Evolutionary conservation across 2,888 invertebrate species (phyloP), one percentile per base, ranked within the genome.

Genomic region (Hedya salicella): DNA sequence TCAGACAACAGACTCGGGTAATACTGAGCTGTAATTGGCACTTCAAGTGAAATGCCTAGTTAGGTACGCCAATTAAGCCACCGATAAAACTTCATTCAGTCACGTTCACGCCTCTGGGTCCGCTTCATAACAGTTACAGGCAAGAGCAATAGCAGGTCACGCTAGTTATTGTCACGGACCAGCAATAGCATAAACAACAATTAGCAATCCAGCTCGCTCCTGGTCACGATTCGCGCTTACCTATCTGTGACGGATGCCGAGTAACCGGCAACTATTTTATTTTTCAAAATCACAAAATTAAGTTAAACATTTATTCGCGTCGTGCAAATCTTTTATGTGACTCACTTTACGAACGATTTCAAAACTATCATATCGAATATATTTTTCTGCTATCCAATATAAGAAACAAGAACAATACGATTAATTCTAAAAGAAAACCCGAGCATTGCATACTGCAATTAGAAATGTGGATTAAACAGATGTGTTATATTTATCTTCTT

Each of bases 131-230:
- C 57, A 57, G 57, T 57, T 57, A 57, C 19, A 14, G 36, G 19
- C 44, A 13, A 44, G 17, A 36, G 16, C 36, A 32, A 53, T 16
- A 62, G 46, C 9, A 64, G 57, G 64, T 52, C 57, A 64, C 17
- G 61, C 36, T 50, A 44, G 64, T 59, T 59, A 59, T 64, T 50
- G 64, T 42, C 42, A 32, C 52, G 49, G 50, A 50, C 50, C 50
- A 17, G n/a, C 44, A 50, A 46, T 57, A 50, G 25, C 50, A 52
- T 64, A 64, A 64, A 64, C 44, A 36, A 57, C 56, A 64, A 64
- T 64, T 52, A 64, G 44, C 32, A 32, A 21, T 17, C 32, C 40
- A 5, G 21, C 50, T 50, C 9, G 42, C 50, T 57, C 42, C 57
- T 5, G 49, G 49, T 50, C 57, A 57, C 57, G 49, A 57, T 57